These are phyloP conservation scores for Xestia ashworthii DNA, from an alignment of 2,888 invertebrate species.

Conservation along the genomic window DNA sequence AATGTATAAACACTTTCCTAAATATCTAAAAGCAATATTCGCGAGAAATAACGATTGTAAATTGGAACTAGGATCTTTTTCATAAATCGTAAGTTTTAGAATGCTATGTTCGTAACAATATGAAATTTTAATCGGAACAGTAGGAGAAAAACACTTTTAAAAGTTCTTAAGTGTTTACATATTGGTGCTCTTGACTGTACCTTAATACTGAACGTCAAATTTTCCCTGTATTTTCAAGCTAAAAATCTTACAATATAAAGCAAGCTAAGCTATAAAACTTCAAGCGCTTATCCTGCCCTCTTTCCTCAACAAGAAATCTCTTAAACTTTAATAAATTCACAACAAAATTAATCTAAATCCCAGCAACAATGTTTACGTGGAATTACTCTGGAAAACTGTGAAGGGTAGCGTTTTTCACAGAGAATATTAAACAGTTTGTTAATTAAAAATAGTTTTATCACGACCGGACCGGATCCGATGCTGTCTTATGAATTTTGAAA, in stretches of 20 bases:
- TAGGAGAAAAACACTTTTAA: too few species aligned
- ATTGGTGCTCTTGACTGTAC: neutral
- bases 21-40: too few species aligned
- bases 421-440: constrained; percentile 70
- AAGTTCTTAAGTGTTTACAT: too few species aligned
- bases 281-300: constrained; percentile 4
- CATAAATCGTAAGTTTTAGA: too few species aligned
- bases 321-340: constrained; percentile 43
- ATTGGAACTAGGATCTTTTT: too few species aligned
- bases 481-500: constrained; percentile 35
- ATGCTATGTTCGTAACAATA: too few species aligned
- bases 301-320: constrained; percentile 14
- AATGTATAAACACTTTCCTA: too few species aligned
- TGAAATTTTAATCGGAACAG: too few species aligned
- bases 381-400: constrained; percentile 42
- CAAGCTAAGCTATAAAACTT: neutral
- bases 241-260: neutral
- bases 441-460: constrained; percentile 71
- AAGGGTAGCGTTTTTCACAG: constrained; percentile 51
- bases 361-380: constrained; percentile 50
- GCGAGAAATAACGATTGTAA: too few species aligned
- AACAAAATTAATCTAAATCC: constrained; percentile 57
- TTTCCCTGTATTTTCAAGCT: neutral
- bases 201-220: neutral
- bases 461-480: constrained; percentile 15